Evolutionary conservation across 2,888 invertebrate genomes (phyloP), one percentile per base, ranked within the genome.

Genomic region (Pimpla rufipes): DNA sequence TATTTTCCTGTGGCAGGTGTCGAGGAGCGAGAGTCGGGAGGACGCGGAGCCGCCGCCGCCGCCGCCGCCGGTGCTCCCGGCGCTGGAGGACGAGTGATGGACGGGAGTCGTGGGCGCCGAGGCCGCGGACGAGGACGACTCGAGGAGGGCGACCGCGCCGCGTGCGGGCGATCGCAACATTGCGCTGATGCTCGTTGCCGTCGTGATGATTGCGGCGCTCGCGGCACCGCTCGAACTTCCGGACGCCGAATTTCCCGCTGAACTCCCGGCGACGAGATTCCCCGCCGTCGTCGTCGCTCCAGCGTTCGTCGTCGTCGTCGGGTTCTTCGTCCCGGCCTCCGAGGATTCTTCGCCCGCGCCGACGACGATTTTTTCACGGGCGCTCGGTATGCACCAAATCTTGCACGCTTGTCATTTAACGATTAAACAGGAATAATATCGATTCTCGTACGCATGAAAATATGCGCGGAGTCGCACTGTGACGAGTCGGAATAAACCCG

Each of bases 1-100:
- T 91, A 96, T 96, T 94, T 96, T 96, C 92, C 96, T 94, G 93
- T 96, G 96, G 93, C 96, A 96, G 89, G 96, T 96, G 94, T 96
- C 96, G 93, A 96, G 95, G 64, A 96, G 94, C 86, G 96, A 96
- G 85, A 95, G 94, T 85, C 96, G 94, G 87, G 95, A 94, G 91
- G 94, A 88, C 11, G 86, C 81, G 74, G 88, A 81, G 79, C 80
- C 74, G 5, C 64, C 64, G 37, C 67, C 55, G 86, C 67, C 55
- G 86, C 83, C 83, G 85, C 80, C 74, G 5, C 64, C 64, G 37
- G 74, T 59, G 86, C 81, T 88, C 10, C 83, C 83, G 85, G 81
- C 82, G 23, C 80, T 81, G 18, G 85, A 76, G 13, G 87, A 87
- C 23, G 86, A 85, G 75, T 87, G 85, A 83, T 91, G 91, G 42